Conservation (phyloP, 2,888 invertebrate genomes). For the Cylloceria caligata region DNA sequence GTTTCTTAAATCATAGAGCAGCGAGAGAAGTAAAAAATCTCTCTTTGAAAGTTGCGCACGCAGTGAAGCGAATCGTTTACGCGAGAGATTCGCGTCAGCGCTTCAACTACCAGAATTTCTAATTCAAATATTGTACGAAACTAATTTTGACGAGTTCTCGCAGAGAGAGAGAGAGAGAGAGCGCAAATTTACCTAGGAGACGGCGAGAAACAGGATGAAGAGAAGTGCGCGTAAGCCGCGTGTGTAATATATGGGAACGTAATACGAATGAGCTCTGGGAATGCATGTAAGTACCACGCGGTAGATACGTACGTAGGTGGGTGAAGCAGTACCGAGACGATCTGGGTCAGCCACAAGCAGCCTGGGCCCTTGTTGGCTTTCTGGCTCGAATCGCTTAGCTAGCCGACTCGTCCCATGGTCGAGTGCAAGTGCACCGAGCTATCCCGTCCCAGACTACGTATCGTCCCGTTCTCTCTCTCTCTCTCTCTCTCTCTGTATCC, state of each 20-base stretch:
- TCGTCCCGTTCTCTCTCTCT: background rate
- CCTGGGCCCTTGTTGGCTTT: constrained; percentile 51
- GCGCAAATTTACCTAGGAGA: constrained; percentile 4
- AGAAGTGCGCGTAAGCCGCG: background rate
- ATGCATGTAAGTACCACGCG: constrained; percentile 12
- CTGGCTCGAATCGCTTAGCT: constrained; percentile 51
- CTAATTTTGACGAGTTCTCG: constrained; percentile 1
- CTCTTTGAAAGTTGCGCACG: constrained; percentile 14
- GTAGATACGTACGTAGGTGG: constrained; percentile 14
- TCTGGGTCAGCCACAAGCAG: constrained; percentile 61
- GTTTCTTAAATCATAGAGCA: constrained; percentile 12
- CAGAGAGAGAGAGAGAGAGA: background rate
- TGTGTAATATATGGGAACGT: constrained; percentile 3
- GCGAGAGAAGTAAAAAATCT: constrained; percentile 23
- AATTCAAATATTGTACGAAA: constrained; percentile 12
- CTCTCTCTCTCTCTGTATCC: constrained; percentile 5
- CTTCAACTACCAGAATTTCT: constrained; percentile 7
- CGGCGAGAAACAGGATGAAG: background rate
- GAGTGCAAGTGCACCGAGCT: constrained; percentile 34
- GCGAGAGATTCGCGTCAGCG: constrained; percentile 5
- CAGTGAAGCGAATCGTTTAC: background rate
- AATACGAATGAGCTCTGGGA: constrained; percentile 47
- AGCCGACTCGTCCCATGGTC: constrained; percentile 29
- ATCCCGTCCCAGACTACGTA: background rate
- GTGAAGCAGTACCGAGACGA: constrained; percentile 47